phyloP scores from a whole-genome alignment of 2,888 invertebrate genomes.

The Lycophotia porphyrea region DNA sequence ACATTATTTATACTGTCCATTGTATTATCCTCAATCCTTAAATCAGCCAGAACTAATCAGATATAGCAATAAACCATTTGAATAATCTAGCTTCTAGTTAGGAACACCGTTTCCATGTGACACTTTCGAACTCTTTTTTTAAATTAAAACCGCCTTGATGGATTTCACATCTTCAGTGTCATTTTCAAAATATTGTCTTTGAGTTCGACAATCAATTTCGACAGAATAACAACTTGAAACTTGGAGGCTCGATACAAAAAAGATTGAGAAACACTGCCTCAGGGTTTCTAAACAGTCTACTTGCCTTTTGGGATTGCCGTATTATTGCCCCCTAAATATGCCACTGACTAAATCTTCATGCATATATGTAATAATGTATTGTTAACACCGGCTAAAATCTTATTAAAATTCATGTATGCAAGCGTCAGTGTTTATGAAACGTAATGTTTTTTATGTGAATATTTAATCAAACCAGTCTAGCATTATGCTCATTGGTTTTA shows the following conservation, averaged over 20 bases:
- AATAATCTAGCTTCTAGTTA: background rate
- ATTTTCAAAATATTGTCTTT: background rate
- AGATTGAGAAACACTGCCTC: too few relatives aligned
- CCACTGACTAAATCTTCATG: too few relatives aligned
- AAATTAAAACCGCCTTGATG: background rate
- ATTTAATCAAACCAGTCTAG: constrained; percentile 45
- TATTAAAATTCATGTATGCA: constrained; percentile 27
- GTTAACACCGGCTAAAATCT: constrained; percentile 12
- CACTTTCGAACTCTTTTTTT: background rate
- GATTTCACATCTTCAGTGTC: background rate
- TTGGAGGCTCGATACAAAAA: too few relatives aligned
- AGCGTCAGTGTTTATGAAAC: constrained; percentile 45
- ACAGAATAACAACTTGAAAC: background rate
- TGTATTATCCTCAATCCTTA: background rate
- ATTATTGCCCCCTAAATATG: too few relatives aligned
- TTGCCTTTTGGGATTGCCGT: too few relatives aligned
- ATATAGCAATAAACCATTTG: too few relatives aligned
- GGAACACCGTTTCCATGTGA: background rate
- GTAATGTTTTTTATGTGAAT: constrained; percentile 54
- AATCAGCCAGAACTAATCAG: too few relatives aligned
- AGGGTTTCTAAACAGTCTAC: too few relatives aligned
- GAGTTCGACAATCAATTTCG: background rate
- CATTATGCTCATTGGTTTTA: constrained; percentile 38
- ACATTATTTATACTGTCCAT: background rate
- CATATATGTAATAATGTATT: background rate